Percentiles rank a stretch among this genome's conserved stretches.
phyloP scores from a whole-genome alignment of 2,797 vertebrate genomes.

The Taeniopygia guttata region DNA sequence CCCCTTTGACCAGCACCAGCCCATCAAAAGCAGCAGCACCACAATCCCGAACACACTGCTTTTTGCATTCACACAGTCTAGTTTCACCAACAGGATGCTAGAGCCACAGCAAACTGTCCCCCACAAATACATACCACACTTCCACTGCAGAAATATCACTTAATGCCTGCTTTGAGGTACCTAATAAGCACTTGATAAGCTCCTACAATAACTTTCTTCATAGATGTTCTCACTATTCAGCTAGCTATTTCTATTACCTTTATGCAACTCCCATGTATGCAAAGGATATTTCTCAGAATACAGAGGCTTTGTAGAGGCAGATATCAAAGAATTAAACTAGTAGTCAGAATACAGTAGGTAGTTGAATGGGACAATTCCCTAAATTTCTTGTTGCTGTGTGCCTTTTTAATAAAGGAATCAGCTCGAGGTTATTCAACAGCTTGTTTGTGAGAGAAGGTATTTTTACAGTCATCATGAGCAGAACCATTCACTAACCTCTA shows the following conservation, averaged over 20 bases:
- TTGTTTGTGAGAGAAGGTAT: not conserved
- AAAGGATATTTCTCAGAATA: not conserved
- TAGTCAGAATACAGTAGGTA: not conserved
- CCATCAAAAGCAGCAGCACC: not conserved
- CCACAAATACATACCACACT: not conserved
- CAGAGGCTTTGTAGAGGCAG: not conserved
- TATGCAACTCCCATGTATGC: not conserved
- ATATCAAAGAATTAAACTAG: not conserved
- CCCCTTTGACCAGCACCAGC: not conserved
- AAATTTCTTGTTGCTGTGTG: not conserved
- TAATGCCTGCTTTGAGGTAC: not conserved
- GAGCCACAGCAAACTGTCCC: not conserved
- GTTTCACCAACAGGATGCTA: not conserved
- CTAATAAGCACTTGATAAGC: not conserved
- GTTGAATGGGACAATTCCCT: not conserved
- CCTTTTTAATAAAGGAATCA: not conserved
- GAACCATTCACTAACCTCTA: not conserved
- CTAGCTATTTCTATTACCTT: not conserved
- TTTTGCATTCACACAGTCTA: not conserved
- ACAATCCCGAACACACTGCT: not conserved
- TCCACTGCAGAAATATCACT: not conserved
- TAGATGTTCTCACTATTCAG: not conserved
- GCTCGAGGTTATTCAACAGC: not conserved
- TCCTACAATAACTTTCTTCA: not conserved
- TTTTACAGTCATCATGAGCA: not conserved